Evolutionary conservation across 2,888 invertebrate genomes (phyloP).

Genomic region (Lottia gigantea): DNA sequence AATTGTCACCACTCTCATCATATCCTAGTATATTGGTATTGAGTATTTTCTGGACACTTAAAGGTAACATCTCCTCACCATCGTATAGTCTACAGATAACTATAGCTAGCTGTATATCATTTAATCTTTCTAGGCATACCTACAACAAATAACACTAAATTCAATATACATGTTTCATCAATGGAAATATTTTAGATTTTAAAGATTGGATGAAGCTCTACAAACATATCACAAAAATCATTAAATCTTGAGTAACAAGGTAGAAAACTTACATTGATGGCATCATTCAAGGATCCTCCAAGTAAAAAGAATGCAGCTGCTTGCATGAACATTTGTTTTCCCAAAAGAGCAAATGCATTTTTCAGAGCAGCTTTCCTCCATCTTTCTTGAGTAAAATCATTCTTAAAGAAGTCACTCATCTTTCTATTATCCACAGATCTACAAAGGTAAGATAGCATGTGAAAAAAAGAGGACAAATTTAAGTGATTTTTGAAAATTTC

Average conservation of each 20-base stretch:
- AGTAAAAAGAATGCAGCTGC: constrained; percentile 98
- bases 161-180: background rate
- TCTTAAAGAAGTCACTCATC: constrained; percentile 94
- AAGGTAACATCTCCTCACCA: constrained; percentile 69
- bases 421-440: constrained; percentile 86
- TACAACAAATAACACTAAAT: constrained; percentile 25
- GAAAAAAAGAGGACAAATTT: no score
- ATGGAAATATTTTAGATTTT: no score
- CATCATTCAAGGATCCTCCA: constrained; percentile 93
- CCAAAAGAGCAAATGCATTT: constrained; percentile 95
- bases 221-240: no score
- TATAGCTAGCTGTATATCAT: constrained; percentile 95
- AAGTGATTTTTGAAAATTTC: background rate
- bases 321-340: constrained; percentile 93
- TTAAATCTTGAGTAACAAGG: no score
- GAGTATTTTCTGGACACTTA: constrained; percentile 55
- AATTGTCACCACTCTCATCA: constrained; percentile 72
- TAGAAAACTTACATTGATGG: constrained; percentile 84
- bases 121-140: constrained; percentile 89
- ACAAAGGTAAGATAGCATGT: constrained; percentile 11
- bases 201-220: no score
- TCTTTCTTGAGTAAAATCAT: constrained; percentile 91
- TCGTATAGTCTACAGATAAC: constrained; percentile 93
- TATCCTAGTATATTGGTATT: constrained; percentile 58
- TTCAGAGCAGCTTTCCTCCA: constrained; percentile 98